Conservation (phyloP, 2,797 vertebrate genomes). For the Onychomys torridus region DNA sequence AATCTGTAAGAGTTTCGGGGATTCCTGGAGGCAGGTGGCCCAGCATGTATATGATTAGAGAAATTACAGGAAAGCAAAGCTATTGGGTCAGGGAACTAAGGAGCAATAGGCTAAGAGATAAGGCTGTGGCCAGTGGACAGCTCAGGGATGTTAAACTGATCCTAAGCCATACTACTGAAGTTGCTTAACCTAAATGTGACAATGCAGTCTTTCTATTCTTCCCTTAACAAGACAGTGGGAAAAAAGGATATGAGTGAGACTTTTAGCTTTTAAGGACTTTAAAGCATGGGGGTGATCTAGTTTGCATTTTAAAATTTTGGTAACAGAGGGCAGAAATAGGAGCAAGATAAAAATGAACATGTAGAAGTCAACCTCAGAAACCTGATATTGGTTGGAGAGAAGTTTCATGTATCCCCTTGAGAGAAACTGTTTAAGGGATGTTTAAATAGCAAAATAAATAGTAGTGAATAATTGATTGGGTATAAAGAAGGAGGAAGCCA, state of each 20-base stretch:
- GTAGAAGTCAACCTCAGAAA: background rate
- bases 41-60: background rate
- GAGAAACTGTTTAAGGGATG: background rate
- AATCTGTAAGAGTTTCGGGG: background rate
- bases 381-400: background rate
- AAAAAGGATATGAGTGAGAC: background rate
- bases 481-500: background rate
- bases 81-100: background rate
- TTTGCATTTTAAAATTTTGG: background rate
- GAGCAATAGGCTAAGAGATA: background rate
- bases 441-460: background rate
- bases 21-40: background rate
- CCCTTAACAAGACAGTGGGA: background rate
- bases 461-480: background rate
- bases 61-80: background rate
- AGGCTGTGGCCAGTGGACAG: background rate
- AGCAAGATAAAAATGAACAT: background rate
- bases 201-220: background rate
- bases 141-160: background rate
- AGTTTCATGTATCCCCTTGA: background rate
- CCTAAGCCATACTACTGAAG: background rate
- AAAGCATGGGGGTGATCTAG: background rate
- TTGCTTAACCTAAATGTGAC: background rate
- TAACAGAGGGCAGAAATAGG: background rate
- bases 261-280: background rate